These are phyloP conservation scores for Lysiphlebus fabarum DNA, from an alignment of 1,140 invertebrate species.

Conservation along the genomic window DNA sequence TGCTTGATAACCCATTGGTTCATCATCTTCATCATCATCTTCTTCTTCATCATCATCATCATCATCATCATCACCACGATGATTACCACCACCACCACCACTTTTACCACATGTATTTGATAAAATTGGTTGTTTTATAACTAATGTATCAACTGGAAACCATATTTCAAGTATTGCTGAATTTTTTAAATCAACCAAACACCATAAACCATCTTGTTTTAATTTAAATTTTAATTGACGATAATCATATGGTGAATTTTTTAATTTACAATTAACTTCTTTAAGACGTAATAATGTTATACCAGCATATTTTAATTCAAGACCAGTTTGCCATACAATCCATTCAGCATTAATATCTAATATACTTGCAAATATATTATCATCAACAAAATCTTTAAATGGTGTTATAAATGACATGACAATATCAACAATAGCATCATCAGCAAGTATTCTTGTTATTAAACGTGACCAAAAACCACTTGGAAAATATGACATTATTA, in stretches of 20 bases:
- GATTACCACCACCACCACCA: too few relatives aligned
- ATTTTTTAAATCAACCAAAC: conserved; percentile 75
- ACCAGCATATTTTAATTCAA: conserved; percentile 80
- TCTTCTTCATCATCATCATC: background rate
- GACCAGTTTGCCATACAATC: conserved; percentile 93
- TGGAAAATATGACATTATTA: conserved; percentile 94
- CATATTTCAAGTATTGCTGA: conserved; percentile 86
- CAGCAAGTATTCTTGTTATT: conserved; percentile 86
- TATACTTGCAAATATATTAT: conserved; percentile 61
- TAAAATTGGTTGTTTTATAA: conserved; percentile 64
- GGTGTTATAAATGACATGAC: conserved; percentile 57
- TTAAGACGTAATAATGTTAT: conserved; percentile 79
- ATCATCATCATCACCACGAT: background rate
- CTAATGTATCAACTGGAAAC: conserved; percentile 74
- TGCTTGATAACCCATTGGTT: conserved; percentile 64
- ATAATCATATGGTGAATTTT: conserved; percentile 57
- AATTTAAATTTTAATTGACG: conserved; percentile 64
- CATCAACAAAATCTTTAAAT: conserved; percentile 57
- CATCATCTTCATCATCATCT: conserved; percentile 48
- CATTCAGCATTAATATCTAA: conserved; percentile 79
- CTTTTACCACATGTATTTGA: conserved; percentile 20
- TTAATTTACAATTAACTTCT: conserved; percentile 69
- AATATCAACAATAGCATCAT: conserved; percentile 83
- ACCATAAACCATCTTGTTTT: conserved; percentile 80
- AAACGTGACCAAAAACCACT: conserved; percentile 97